Evolutionary conservation across 2,888 invertebrate genomes (phyloP).

Genomic region (Cyrtodaria siliqua): DNA sequence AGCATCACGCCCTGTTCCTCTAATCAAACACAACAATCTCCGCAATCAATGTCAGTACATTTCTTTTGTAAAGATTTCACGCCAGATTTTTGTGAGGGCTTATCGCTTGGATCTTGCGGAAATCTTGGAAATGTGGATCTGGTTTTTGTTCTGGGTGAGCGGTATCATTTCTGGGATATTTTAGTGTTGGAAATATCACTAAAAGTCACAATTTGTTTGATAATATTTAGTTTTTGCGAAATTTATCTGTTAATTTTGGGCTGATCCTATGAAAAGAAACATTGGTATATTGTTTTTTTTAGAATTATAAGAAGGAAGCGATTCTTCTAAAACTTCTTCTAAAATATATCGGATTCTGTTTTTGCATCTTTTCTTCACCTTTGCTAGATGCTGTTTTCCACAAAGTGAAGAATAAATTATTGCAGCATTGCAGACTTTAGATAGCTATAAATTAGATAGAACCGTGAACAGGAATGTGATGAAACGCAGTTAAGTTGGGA

Average conservation of each 20-base stretch:
- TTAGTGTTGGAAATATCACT: constrained; percentile 22
- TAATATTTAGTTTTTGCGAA: constrained; percentile 29
- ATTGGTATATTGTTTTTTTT: neutral
- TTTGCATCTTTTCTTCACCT: too few relatives aligned
- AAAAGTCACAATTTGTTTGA: constrained; percentile 30
- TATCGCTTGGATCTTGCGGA: constrained; percentile 17
- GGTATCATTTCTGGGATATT: constrained; percentile 20
- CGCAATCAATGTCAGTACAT: constrained; percentile 59
- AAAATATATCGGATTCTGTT: neutral
- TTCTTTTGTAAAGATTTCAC: constrained; percentile 42
- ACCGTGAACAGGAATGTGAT: too few relatives aligned
- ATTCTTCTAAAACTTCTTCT: neutral
- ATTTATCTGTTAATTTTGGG: constrained; percentile 24
- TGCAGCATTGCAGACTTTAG: too few relatives aligned
- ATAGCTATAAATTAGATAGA: too few relatives aligned
- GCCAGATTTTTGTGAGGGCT: constrained; percentile 27
- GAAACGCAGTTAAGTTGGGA: too few relatives aligned
- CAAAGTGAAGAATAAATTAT: too few relatives aligned
- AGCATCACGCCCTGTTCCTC: too few relatives aligned
- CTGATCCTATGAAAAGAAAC: neutral
- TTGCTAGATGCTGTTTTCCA: too few relatives aligned
- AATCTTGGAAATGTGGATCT: constrained; percentile 36
- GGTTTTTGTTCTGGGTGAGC: constrained; percentile 24
- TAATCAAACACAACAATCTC: constrained; percentile 5
- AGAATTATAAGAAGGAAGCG: neutral